A percentile compares a stretch with the other conserved stretches of the same genome.
Evolutionary conservation across 2,888 invertebrate species (phyloP).

Genomic region (Clostera curtula): DNA sequence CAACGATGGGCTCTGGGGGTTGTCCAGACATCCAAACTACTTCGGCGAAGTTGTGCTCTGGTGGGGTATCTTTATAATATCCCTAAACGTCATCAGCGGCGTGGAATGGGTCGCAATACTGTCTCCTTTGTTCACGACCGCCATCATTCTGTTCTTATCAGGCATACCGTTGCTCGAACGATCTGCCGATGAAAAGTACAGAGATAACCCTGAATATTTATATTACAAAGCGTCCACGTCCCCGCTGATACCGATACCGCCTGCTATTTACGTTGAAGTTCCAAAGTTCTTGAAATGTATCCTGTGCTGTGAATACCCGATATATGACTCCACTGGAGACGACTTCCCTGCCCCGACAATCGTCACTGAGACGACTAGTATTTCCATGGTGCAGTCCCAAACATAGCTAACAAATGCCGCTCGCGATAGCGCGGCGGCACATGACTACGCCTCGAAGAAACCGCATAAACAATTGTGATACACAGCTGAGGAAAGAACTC

Average conservation of each 20-base stretch:
- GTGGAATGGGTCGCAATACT: constrained; percentile 90
- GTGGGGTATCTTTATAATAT: constrained; percentile 95
- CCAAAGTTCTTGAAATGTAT: constrained; percentile 88
- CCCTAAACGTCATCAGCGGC: constrained; percentile 88
- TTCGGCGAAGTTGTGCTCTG: constrained; percentile 95
- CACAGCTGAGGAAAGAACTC: constrained; percentile 56
- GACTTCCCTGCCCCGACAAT: constrained; percentile 77
- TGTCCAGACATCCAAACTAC: constrained; percentile 95
- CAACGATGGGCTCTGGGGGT: constrained; percentile 91
- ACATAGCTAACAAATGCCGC: constrained; percentile 79
- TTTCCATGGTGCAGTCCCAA: constrained; percentile 80
- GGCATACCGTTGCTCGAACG: constrained; percentile 92
- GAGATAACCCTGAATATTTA: constrained; percentile 89
- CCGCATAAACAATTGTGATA: constrained; percentile 69
- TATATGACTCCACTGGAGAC: constrained; percentile 85
- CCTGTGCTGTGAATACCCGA: constrained; percentile 91
- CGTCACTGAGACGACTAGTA: constrained; percentile 81
- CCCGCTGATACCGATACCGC: constrained; percentile 91
- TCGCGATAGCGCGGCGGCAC: constrained; percentile 59
- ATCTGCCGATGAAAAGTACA: constrained; percentile 90
- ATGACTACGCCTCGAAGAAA: constrained; percentile 39
- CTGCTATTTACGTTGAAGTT: constrained; percentile 89
- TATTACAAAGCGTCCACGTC: constrained; percentile 92
- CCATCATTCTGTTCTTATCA: constrained; percentile 91
- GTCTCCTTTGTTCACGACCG: constrained; percentile 90